Base-by-base conservation (phyloP, 2,888 invertebrate species). In the Frankliniella fusca region DNA sequence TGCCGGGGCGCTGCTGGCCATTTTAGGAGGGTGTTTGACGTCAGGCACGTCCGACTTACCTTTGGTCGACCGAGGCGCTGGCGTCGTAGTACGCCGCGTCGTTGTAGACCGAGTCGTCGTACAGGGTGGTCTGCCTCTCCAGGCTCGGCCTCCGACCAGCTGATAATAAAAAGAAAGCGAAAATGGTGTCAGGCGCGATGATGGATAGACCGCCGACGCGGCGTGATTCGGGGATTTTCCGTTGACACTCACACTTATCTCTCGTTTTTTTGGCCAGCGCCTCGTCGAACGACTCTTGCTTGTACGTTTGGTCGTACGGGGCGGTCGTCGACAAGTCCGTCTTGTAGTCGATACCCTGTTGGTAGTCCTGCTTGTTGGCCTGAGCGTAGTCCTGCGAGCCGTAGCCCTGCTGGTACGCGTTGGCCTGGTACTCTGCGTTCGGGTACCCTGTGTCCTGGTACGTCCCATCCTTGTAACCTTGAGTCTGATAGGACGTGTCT, bases 121-220 rank as follows among this genome's bases (percentile, higher is more conserved):
- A 94, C 85, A 94, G 88, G 80, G 94, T 94, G 84, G 92, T 92
- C 89, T 95, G 95, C 86, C 95, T 90, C 88, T 95, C 95, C 86
- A 95, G 89, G 88, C 94, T 94, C 83, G 94, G 94, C 87, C 93
- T 91, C 86, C 94, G 86, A 84, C 87, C 88, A 88, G 86, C 80
- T 80, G 48, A 54, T 54, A 54, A 5, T 15, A 54, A 54, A 20
- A 54, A 15, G 54, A 5, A 54, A 54, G 54, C 20, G 5, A 54
- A 54, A 12, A 54, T 54, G 18, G 54, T 18, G 18, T 18, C 54
- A 54, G 38, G 38, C 38, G 38, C 38, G 38, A 38, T 38, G 38
- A 38, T 38, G 38, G 38, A 38, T 38, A 38, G 38, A 2, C 38
- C 38, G 38, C 38, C 38, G 38, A 38, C 38, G 38, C 38, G 38